Evolutionary conservation across 2,113 vertebrate species (phyloP).

Genomic region (Epinephelus moara): DNA sequence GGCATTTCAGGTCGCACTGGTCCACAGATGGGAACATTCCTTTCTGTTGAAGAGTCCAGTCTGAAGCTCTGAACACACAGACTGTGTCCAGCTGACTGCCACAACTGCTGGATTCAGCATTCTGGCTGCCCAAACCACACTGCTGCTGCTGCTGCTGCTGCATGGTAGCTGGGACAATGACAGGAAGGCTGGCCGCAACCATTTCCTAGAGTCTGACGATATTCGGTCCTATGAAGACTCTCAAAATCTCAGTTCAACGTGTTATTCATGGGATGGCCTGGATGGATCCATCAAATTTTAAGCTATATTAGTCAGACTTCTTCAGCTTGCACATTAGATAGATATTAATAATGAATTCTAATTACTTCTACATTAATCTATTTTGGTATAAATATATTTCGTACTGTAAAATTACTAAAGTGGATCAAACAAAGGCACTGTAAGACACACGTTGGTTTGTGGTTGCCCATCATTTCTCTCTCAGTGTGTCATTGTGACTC

Average conservation of each 20-base stretch:
- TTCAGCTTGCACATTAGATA: neutral
- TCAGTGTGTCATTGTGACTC: constrained; percentile 11
- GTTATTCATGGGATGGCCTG: neutral
- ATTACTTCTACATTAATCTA: neutral
- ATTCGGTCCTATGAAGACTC: neutral
- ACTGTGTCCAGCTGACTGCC: constrained; percentile 56
- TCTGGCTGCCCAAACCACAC: constrained; percentile 44
- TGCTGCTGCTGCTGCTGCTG: constrained; percentile 11
- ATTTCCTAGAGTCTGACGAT: constrained; percentile 58
- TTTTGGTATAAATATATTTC: neutral
- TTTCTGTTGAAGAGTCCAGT: constrained; percentile 48
- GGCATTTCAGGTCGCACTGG: constrained; percentile 57
- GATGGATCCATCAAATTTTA: neutral
- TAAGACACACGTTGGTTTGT: neutral
- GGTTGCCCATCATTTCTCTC: neutral
- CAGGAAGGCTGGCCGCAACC: constrained; percentile 57
- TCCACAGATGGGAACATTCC: constrained; percentile 64
- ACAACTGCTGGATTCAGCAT: constrained; percentile 65
- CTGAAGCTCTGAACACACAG: constrained; percentile 23
- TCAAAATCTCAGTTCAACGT: neutral
- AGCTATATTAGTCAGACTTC: neutral
- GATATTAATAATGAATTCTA: neutral
- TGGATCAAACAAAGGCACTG: neutral
- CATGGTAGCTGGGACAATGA: constrained; percentile 62
- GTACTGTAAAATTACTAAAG: too few relatives aligned